Evolutionary conservation across 2,888 invertebrate species (phyloP), one percentile per base, ranked within the genome.

Genomic region (Acheta domesticus): DNA sequence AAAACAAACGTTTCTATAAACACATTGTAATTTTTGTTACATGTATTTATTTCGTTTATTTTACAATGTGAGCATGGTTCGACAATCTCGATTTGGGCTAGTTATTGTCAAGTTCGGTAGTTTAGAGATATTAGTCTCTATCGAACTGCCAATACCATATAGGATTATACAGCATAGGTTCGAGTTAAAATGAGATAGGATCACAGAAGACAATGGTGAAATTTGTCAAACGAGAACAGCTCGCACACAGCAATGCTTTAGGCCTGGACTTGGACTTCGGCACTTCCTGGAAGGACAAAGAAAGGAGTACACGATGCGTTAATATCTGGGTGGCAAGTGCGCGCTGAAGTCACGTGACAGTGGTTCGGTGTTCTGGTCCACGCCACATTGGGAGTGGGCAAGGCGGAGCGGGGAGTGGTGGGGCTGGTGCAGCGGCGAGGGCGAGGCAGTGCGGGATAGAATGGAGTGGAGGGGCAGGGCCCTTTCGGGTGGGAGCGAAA

Each of bases 171-270:
- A 62, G 62, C 62, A 62, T 12, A 62, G 62, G 62, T 62, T 62
- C 62, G 62, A 62, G 62, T 62, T 62, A 62, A 62, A 36, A 62
- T n/a, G n/a, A 62, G 62, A 62, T 62, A 62, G 62, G 62, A 62
- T 62, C 62, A 62, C 62, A 62, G 62, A 62, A 62, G 62, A 62
- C 16, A 14, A 62, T 62, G 62, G 62, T 62, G 62, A 14, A 19
- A 62, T 62, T 36, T 19, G 62, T 19, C 16, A 62, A 62, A 62
- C 62, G 62, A 62, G 62, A 19, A 62, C 62, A 62, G 62, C 62
- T 12, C 62, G 62, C 62, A 62, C 62, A 62, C 62, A 62, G 62
- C 62, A 62, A 62, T 62, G 62, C 62, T 62, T 36, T 62, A 62
- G 62, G 62, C 62, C 16, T 62, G 62, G 62, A n/a, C 62, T 62